phyloP scores from a whole-genome alignment of 2,888 invertebrate species.

The Vannuccia rotundouncinata region DNA sequence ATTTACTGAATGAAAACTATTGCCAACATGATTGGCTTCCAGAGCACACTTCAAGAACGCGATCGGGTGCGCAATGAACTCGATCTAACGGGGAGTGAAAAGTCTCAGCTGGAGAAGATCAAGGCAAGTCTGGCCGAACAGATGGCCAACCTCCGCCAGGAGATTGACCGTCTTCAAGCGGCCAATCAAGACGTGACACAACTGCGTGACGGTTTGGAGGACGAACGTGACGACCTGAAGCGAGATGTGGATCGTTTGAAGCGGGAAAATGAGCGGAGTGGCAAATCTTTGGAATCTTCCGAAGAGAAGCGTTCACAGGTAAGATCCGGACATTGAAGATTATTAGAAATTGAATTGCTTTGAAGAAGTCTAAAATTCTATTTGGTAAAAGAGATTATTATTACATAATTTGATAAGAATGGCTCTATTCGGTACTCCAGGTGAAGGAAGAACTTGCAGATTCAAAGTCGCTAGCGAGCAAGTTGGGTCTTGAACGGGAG shows the following conservation, averaged over 20 bases:
- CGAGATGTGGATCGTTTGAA: neutral
- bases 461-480: neutral
- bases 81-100: neutral
- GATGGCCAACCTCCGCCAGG: neutral
- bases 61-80: neutral
- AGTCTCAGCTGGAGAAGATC: neutral
- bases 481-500: neutral
- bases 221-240: neutral
- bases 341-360: no score
- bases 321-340: no score
- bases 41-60: neutral
- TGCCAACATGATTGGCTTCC: neutral
- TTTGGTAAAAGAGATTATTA: no score
- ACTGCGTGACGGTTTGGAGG: neutral
- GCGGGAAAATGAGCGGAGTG: neutral
- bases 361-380: no score
- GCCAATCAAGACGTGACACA: constrained; percentile 6
- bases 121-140: neutral
- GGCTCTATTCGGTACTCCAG: neutral
- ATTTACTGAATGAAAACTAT: no score
- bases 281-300: neutral
- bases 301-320: constrained; percentile 9
- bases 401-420: neutral
- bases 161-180: neutral
- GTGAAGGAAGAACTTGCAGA: neutral